Percentiles rank a stretch among this genome's conserved stretches.
Conservation (phyloP, 2,888 invertebrate genomes). For the Caenorhabditis parvicauda region DNA sequence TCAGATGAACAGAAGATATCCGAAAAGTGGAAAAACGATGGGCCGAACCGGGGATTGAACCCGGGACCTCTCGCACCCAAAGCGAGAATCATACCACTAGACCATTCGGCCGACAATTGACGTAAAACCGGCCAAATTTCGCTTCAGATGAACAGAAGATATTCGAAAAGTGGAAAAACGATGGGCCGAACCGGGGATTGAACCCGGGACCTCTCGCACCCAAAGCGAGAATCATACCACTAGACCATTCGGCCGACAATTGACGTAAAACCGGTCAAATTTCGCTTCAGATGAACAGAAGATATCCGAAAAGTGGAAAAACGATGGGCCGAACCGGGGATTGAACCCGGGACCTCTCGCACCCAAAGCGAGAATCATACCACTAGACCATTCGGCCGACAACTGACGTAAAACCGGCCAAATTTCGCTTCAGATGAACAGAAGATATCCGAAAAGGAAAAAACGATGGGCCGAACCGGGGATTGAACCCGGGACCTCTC, state of each 20-base stretch:
- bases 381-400: constrained; percentile 52
- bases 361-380: constrained; percentile 62
- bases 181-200: constrained; percentile 30
- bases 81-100: constrained; percentile 62
- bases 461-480: constrained; percentile 12
- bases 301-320: no score
- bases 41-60: constrained; percentile 33
- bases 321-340: constrained; percentile 16
- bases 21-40: constrained; percentile 1
- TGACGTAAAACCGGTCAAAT: no score
- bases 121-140: no score
- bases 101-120: constrained; percentile 37
- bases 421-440: no score
- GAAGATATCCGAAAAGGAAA: no score
- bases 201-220: constrained; percentile 62
- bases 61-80: constrained; percentile 62
- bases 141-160: no score
- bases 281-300: no score
- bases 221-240: constrained; percentile 62
- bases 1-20: no score
- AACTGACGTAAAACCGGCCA: no score
- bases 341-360: constrained; percentile 61
- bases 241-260: constrained; percentile 51
- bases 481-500: constrained; percentile 60
- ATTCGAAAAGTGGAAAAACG: no score